Evolutionary conservation across 2,113 vertebrate species (phyloP).

Genomic region (Lethenteron camtschaticum): DNA sequence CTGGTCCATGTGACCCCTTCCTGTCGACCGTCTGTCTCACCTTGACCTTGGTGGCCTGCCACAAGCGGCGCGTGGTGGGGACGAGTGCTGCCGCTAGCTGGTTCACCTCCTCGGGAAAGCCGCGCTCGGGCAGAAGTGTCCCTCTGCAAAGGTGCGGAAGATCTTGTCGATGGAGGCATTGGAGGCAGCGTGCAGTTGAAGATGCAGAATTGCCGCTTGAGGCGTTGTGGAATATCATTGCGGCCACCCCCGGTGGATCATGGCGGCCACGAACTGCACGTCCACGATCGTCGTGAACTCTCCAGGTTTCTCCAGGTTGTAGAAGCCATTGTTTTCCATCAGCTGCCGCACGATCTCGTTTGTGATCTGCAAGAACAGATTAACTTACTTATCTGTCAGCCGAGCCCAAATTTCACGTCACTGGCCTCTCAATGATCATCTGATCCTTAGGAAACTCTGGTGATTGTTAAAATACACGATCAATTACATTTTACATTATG

Average conservation of each 20-base stretch:
- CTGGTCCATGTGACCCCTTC: neutral
- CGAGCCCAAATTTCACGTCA: too few relatives aligned
- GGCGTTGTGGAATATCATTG: constrained; percentile 46
- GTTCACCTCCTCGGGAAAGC: constrained; percentile 25
- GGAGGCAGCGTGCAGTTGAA: constrained; percentile 46
- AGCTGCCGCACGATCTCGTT: constrained; percentile 54
- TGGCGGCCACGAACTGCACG: constrained; percentile 40
- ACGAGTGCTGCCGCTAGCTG: constrained; percentile 28
- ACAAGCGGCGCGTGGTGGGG: constrained; percentile 30
- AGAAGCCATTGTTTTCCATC: constrained; percentile 53
- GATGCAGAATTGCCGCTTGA: constrained; percentile 43
- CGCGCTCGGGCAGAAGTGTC: constrained; percentile 39
- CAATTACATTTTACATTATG: too few relatives aligned
- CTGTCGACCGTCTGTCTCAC: constrained; percentile 14
- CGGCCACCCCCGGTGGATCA: constrained; percentile 52
- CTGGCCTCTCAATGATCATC: too few relatives aligned
- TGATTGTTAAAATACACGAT: too few relatives aligned
- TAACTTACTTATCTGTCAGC: too few relatives aligned
- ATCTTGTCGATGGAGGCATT: constrained; percentile 44
- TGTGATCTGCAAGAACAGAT: constrained; percentile 33
- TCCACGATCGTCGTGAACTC: constrained; percentile 39
- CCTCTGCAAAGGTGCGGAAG: constrained; percentile 34
- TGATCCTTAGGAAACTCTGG: too few relatives aligned
- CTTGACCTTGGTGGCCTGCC: constrained; percentile 47
- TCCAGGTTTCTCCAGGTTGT: constrained; percentile 43